phyloP scores from a whole-genome alignment of 1,140 invertebrate genomes.

The Mycetomoellerius zeteki region DNA sequence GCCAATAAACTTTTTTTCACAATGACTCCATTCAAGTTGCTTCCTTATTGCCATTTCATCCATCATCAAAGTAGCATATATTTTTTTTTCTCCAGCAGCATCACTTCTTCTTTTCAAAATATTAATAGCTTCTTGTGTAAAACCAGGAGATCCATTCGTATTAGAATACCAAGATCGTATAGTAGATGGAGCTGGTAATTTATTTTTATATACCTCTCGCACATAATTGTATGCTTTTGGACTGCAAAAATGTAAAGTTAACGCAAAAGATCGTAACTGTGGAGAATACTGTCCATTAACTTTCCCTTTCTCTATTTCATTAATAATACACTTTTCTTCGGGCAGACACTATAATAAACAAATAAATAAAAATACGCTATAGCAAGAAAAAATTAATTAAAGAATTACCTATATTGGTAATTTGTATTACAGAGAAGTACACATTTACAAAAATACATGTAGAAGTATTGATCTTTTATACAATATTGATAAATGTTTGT shows the following conservation, averaged over 20 bases:
- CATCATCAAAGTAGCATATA: slow-evolving; percentile 50
- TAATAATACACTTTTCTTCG: not conserved
- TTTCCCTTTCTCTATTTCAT: slow-evolving; percentile 19
- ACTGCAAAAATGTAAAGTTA: slow-evolving; percentile 83
- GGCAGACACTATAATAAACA: not conserved
- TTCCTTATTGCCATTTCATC: slow-evolving; percentile 73
- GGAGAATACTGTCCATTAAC: slow-evolving; percentile 49
- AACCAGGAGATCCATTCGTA: slow-evolving; percentile 81
- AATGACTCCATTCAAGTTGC: slow-evolving; percentile 53
- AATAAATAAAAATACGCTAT: not conserved
- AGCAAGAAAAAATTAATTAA: not conserved
- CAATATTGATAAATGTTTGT: too few relatives aligned
- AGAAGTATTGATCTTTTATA: too few relatives aligned
- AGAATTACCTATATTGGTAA: too few relatives aligned
- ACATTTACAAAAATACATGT: too few relatives aligned
- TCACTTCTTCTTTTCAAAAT: slow-evolving; percentile 75
- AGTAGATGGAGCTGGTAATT: slow-evolving; percentile 82
- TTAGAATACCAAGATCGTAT: slow-evolving; percentile 82
- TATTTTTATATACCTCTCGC: slow-evolving; percentile 79
- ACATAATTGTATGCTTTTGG: slow-evolving; percentile 83
- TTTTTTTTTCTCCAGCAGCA: slow-evolving; percentile 26
- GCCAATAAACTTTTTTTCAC: slow-evolving; percentile 64
- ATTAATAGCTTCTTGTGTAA: slow-evolving; percentile 80
- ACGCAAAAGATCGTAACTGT: slow-evolving; percentile 69
- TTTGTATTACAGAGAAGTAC: too few relatives aligned